Percentiles rank a stretch among this genome's conserved stretches.
Evolutionary conservation across 2,888 invertebrate species (phyloP).

Genomic region (Myopa tessellatipennis): DNA sequence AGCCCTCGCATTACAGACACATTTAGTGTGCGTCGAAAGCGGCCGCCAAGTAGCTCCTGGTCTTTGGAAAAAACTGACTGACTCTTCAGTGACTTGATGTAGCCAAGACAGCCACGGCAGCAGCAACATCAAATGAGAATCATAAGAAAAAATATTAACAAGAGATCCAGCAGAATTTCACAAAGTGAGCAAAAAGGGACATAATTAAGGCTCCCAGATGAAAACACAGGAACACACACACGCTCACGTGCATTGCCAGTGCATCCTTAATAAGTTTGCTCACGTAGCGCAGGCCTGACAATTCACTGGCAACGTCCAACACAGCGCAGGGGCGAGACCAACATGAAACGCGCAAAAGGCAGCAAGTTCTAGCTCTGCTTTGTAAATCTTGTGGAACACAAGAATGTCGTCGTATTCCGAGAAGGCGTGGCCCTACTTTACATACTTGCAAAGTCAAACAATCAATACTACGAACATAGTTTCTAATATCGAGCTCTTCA

Average conservation of each 20-base stretch:
- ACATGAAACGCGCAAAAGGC: too few species aligned
- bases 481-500: too few species aligned
- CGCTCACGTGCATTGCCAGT: neutral
- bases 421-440: neutral
- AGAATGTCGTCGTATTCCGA: too few species aligned
- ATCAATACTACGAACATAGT: too few species aligned
- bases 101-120: neutral
- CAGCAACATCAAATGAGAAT: neutral
- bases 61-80: slow-evolving; percentile 12
- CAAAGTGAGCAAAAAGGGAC: neutral
- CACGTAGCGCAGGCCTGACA: slow-evolving; percentile 27
- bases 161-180: slow-evolving; percentile 5
- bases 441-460: neutral
- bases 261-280: slow-evolving; percentile 31
- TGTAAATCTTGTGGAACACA: too few species aligned
- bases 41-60: slow-evolving; percentile 31
- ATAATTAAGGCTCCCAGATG: neutral
- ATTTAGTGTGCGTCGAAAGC: slow-evolving; percentile 25
- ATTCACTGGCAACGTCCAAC: slow-evolving; percentile 4
- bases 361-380: too few species aligned
- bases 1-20: slow-evolving; percentile 13
- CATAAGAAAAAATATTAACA: neutral
- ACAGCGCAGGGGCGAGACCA: neutral
- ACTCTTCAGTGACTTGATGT: neutral
- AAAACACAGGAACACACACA: neutral